Base-by-base conservation (phyloP, 2,113 vertebrate genomes). In the Neolamprologus brichardi region DNA sequence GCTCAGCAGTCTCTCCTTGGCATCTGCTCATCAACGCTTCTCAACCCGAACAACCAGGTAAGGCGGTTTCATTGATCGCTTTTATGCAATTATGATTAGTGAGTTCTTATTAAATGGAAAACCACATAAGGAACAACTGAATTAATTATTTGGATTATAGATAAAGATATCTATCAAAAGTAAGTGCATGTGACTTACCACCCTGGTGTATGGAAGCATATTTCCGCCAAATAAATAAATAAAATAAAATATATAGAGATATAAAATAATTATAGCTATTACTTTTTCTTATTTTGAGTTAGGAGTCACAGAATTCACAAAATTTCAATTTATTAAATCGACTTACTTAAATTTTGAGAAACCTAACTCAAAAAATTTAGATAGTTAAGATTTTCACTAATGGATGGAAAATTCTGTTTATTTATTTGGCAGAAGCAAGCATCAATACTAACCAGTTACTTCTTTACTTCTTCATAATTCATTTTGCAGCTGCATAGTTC, bases 31-130 rank as follows among this genome's bases (percentile, higher is more conserved):
- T 64, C 30, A 23, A 91, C 88, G 91, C 91, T 62, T 83, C 89
- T 93, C 64, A 88, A 91, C 82, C 44, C 32, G 4, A 49, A 14
- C 58, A 84, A 60, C 12, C 85, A 89, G 91, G 91, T 92, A 88
- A 87, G 78, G 58, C 12, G 28, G 6, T 4, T 53, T 37, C n/a
- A 39, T 82, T 80, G 6, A 51, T 56, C 1, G 7, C 20, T 23
- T 51, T 2, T 77, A 51, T 51, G 44, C 10, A 77, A 13, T 13
- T 30, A 30, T 30, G 25, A 77, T 46, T 77, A n/a, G 44, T n/a
- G 25, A 77, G 44, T 32, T 1, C 14, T 51, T 77, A 51, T 77
- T n/a, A n/a, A n/a, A 49, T 77, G 25, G 28, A 77, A 18, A 49
- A n/a, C 25, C 25, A 18, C 30, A 30, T n/a, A 30, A 77, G 44